Percentiles rank a stretch among this genome's conserved stretches.
Conservation (phyloP, 2,113 vertebrate species). For the Pavo muticus region DNA sequence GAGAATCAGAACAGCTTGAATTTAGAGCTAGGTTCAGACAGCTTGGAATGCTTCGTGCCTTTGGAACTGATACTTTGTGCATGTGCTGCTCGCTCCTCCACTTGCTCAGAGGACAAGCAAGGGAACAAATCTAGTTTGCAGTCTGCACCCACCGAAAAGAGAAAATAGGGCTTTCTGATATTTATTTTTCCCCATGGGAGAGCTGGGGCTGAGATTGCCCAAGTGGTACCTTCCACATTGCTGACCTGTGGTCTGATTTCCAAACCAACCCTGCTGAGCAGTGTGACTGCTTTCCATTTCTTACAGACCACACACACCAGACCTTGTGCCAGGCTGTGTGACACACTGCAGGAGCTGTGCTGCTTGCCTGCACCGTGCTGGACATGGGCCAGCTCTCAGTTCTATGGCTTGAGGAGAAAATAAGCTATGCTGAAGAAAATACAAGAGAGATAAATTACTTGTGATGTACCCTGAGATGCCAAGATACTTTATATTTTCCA, state of each 20-base stretch:
- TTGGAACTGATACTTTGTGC: neutral
- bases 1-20: slow-evolving; percentile 51
- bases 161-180: neutral
- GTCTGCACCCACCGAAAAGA: neutral
- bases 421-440: neutral
- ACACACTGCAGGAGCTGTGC: neutral
- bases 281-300: neutral
- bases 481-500: neutral
- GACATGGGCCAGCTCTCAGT: neutral
- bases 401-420: neutral
- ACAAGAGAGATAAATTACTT: neutral
- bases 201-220: neutral
- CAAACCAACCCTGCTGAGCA: neutral
- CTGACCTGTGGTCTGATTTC: neutral
- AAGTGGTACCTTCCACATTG: neutral
- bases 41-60: neutral
- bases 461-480: neutral
- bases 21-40: slow-evolving; percentile 1
- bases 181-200: neutral
- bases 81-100: neutral
- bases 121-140: neutral
- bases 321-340: neutral
- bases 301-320: neutral
- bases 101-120: slow-evolving; percentile 12
- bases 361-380: neutral